Conservation (phyloP, 2,888 invertebrate species). For the Leistus spinibarbis region DNA sequence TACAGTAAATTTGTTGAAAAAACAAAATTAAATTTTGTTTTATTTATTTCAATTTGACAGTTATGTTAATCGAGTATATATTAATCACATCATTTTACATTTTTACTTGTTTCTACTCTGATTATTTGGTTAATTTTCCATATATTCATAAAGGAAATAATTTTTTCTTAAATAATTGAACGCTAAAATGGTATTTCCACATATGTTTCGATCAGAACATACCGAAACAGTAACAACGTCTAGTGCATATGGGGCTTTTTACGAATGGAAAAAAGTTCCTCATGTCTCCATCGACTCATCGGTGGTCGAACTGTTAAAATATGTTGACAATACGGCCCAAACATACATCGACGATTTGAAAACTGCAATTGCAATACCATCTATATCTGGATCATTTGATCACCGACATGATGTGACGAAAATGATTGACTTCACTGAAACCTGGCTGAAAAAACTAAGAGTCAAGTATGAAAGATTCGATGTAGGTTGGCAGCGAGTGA, state of each 20-base stretch:
- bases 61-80: constrained; percentile 50
- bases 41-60: background rate
- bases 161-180: background rate
- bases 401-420: constrained; percentile 50
- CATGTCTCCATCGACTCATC: constrained; percentile 54
- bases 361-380: constrained; percentile 53
- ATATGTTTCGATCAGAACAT: constrained; percentile 54
- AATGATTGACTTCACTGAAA: constrained; percentile 53
- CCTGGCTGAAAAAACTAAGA: constrained; percentile 54
- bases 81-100: constrained; percentile 52
- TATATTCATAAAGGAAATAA: constrained; percentile 48
- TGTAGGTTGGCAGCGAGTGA: constrained; percentile 51
- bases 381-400: constrained; percentile 51
- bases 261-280: constrained; percentile 47
- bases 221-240: constrained; percentile 56
- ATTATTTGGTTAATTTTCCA: constrained; percentile 53
- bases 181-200: constrained; percentile 53
- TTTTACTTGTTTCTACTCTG: constrained; percentile 54
- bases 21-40: background rate
- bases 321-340: constrained; percentile 53
- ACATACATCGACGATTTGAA: constrained; percentile 51
- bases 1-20: background rate
- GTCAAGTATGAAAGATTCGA: constrained; percentile 56
- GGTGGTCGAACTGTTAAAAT: constrained; percentile 54
- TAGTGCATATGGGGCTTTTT: constrained; percentile 53